phyloP scores from a whole-genome alignment of 1,140 invertebrate genomes.

The Brachionus koreanus region DNA sequence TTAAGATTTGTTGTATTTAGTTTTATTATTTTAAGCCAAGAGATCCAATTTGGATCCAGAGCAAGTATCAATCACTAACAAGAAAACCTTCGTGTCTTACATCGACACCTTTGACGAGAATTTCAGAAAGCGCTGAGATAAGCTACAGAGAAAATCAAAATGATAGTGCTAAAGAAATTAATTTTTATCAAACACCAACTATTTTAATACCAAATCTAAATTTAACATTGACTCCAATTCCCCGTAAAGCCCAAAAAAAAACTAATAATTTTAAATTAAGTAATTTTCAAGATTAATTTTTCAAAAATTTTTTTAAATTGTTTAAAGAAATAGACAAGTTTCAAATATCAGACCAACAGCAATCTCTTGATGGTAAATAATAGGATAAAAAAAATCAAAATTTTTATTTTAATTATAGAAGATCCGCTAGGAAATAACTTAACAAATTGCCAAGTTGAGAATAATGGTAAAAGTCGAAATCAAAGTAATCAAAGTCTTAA shows the following conservation, averaged over 20 bases:
- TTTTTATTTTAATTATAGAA: background rate
- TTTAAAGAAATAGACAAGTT: background rate
- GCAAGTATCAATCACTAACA: background rate
- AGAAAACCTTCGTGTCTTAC: background rate
- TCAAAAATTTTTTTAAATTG: background rate
- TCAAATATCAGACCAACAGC: background rate
- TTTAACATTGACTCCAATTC: slow-evolving; percentile 1
- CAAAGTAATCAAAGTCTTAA: background rate
- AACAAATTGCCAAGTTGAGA: background rate
- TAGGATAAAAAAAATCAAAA: background rate
- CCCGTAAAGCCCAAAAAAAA: background rate
- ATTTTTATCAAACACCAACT: background rate
- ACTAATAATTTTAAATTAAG: background rate
- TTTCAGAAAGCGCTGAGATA: background rate
- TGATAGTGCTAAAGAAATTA: background rate
- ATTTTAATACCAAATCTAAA: slow-evolving; percentile 7
- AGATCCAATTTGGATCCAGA: background rate
- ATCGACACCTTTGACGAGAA: background rate
- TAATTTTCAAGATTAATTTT: background rate
- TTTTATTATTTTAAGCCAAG: background rate
- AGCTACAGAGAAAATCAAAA: background rate
- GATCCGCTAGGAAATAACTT: background rate
- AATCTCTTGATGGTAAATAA: background rate
- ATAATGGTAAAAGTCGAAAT: background rate
- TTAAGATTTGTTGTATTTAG: background rate